phyloP scores from a whole-genome alignment of 2,888 invertebrate species.

The Mesorhabditis spiculigera region DNA sequence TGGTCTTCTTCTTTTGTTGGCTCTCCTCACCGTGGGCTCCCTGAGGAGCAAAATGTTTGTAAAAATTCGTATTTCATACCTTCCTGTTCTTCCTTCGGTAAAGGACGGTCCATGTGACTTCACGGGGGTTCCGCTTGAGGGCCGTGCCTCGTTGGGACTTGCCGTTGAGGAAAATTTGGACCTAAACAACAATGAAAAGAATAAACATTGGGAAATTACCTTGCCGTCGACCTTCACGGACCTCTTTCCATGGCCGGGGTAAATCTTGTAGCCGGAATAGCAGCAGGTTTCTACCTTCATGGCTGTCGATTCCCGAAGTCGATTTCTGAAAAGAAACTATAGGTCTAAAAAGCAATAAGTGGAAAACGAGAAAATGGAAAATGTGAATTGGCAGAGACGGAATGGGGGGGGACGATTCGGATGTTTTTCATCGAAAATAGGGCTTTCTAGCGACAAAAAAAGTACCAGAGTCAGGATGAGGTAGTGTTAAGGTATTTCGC shows the following conservation, averaged over 20 bases:
- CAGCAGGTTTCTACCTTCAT: constrained; percentile 95
- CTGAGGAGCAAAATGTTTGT: constrained; percentile 33
- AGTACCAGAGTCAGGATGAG: too few relatives aligned
- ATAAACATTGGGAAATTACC: constrained; percentile 27
- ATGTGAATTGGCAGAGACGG: constrained; percentile 5
- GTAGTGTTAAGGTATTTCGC: too few relatives aligned
- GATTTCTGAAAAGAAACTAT: neutral
- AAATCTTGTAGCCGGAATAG: constrained; percentile 99
- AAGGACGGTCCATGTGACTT: constrained; percentile 98
- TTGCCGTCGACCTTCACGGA: constrained; percentile 57
- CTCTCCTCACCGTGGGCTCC: constrained; percentile 82
- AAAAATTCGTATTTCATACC: constrained; percentile 65
- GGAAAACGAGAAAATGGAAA: too few relatives aligned
- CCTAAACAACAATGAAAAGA: constrained; percentile 67
- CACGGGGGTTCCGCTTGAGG: constrained; percentile 97
- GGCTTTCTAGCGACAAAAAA: too few relatives aligned
- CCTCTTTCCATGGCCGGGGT: constrained; percentile 99
- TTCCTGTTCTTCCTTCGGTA: constrained; percentile 99
- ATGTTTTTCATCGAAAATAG: too few relatives aligned
- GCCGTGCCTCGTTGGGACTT: constrained; percentile 87
- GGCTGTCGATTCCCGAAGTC: constrained; percentile 8
- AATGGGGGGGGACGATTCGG: too few relatives aligned
- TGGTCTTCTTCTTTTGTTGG: constrained; percentile 86
- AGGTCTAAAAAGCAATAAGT: too few relatives aligned
- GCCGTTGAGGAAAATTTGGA: constrained; percentile 89